These are phyloP conservation scores for Cheilosia vernalis DNA, from an alignment of 2,888 invertebrate genomes.

Conservation along the genomic window DNA sequence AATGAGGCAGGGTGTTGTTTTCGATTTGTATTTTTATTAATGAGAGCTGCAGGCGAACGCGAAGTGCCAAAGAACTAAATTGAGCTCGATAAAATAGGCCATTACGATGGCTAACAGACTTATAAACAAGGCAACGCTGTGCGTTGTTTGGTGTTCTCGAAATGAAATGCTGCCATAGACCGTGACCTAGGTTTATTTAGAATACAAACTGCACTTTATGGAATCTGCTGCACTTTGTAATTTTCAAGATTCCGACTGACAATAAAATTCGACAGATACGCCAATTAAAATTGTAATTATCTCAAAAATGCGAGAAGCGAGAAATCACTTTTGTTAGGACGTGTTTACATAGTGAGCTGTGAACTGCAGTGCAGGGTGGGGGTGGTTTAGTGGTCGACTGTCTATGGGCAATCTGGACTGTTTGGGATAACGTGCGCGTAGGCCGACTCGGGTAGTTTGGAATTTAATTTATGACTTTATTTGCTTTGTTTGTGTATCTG, in stretches of 20 bases:
- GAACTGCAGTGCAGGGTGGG: background rate
- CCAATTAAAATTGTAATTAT: constrained; percentile 19
- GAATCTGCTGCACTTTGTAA: constrained; percentile 30
- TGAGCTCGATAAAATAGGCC: constrained; percentile 50
- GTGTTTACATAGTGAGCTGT: constrained; percentile 15
- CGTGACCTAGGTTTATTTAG: constrained; percentile 39
- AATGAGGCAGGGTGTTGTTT: background rate
- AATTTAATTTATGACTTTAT: constrained; percentile 15
- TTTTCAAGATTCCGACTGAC: constrained; percentile 12
- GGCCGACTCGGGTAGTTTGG: constrained; percentile 10
- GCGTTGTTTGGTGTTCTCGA: constrained; percentile 19
- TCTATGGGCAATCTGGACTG: constrained; percentile 11
- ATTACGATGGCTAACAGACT: constrained; percentile 38
- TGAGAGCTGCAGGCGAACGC: constrained; percentile 27
- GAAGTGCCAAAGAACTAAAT: constrained; percentile 50
- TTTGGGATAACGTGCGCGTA: constrained; percentile 21
- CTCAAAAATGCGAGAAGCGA: background rate
- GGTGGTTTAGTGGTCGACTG: background rate
- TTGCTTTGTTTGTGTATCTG: background rate
- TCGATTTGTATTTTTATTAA: constrained; percentile 1
- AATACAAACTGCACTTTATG: background rate
- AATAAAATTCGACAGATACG: constrained; percentile 7
- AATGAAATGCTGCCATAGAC: constrained; percentile 16
- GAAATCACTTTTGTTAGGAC: constrained; percentile 7
- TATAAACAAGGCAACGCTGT: constrained; percentile 43